Percentiles rank a stretch among this genome's conserved stretches.
Evolutionary conservation across 2,888 invertebrate genomes (phyloP).

Genomic region (Andrena bicolor): DNA sequence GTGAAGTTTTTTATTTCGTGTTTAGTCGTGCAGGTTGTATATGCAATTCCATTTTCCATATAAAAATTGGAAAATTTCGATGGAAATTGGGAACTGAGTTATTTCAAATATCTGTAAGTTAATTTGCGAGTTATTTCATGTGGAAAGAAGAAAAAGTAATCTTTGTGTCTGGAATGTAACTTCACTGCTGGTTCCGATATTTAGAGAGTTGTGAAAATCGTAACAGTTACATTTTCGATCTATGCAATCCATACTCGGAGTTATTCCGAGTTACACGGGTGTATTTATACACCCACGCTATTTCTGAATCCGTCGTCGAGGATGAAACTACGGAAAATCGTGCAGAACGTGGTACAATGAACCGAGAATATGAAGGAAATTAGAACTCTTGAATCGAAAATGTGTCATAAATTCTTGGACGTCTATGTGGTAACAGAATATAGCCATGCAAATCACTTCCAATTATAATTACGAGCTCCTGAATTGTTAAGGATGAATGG

Average conservation of each 20-base stretch:
- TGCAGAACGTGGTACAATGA: not conserved
- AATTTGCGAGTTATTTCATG: not conserved
- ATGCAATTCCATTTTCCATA: not conserved
- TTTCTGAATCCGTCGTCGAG: not conserved
- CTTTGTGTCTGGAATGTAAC: not conserved
- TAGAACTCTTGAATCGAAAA: not conserved
- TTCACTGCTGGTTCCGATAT: too few relatives aligned
- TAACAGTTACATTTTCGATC: too few relatives aligned
- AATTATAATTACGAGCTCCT: too few relatives aligned
- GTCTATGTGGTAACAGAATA: not conserved
- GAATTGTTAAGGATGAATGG: not conserved
- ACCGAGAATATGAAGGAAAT: not conserved
- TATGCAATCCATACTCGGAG: too few relatives aligned
- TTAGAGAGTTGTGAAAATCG: too few relatives aligned
- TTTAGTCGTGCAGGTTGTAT: not conserved
- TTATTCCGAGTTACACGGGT: too few relatives aligned
- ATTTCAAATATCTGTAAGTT: not conserved
- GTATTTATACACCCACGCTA: too few relatives aligned
- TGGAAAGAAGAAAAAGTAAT: not conserved
- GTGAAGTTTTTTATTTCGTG: not conserved
- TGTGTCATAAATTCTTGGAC: not conserved
- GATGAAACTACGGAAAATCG: conserved; percentile 5
- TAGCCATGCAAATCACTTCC: not conserved
- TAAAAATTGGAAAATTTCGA: not conserved
- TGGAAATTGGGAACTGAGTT: not conserved